A percentile compares a stretch with the other conserved stretches of the same genome.
Conservation (phyloP, 1,140 invertebrate genomes). For the Caenorhabditis tropicalis region DNA sequence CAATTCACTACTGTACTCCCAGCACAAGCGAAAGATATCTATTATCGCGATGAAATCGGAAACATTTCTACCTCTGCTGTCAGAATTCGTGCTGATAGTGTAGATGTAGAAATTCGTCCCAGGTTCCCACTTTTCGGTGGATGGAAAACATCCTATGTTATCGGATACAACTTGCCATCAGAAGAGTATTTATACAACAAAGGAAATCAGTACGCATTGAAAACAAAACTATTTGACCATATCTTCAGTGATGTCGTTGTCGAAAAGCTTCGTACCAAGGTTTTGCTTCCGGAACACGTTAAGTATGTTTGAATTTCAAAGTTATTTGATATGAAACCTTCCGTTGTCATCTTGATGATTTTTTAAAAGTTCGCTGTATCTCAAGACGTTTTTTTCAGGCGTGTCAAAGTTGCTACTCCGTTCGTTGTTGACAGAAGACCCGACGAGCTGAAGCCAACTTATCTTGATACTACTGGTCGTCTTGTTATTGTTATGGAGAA, state of each 20-base stretch:
- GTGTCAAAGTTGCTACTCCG: slow-evolving; percentile 83
- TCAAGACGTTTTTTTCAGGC: slow-evolving; percentile 72
- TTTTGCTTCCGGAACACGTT: slow-evolving; percentile 92
- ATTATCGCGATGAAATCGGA: slow-evolving; percentile 96
- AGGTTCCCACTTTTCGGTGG: slow-evolving; percentile 94
- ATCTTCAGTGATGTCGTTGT: slow-evolving; percentile 95
- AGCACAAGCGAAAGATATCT: slow-evolving; percentile 86
- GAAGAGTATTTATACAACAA: slow-evolving; percentile 90
- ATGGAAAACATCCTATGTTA: slow-evolving; percentile 87
- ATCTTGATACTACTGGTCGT: slow-evolving; percentile 90
- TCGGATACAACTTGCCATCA: slow-evolving; percentile 96
- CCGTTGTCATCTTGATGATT: too few relatives aligned
- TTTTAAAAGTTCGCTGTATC: background rate
- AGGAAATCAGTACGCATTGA: slow-evolving; percentile 77
- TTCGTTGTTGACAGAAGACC: slow-evolving; percentile 81
- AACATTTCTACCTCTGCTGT: slow-evolving; percentile 98
- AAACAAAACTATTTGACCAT: slow-evolving; percentile 92
- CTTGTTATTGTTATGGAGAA: slow-evolving; percentile 86
- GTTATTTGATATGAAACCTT: too few relatives aligned
- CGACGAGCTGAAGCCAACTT: slow-evolving; percentile 86
- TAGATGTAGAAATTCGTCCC: slow-evolving; percentile 91
- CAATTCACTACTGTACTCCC: slow-evolving; percentile 82
- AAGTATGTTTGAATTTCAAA: slow-evolving; percentile 71
- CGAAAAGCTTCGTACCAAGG: slow-evolving; percentile 85
- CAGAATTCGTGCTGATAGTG: slow-evolving; percentile 80